Base-by-base conservation (phyloP, 64 coral and sea anemone genomes). In the Exaiptasia diaphana region DNA sequence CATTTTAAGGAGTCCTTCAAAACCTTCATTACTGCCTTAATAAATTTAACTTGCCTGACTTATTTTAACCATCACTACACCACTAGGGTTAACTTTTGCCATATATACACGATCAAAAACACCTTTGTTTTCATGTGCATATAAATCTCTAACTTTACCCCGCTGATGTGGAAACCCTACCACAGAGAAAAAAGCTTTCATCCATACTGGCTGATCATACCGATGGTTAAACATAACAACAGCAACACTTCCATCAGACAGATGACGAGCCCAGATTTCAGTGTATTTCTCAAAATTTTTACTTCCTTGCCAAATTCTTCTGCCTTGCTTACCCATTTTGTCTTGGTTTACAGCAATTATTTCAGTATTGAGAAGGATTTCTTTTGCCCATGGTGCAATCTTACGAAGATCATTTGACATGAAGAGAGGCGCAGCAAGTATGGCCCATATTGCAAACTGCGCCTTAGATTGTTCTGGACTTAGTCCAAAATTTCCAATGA, bases 351-450 rank as follows among this genome's bases (percentile, higher is more conserved):
- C 80, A 59, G 81, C 91, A 44, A 95, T 95, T 0, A 95, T 69
- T 71, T 95, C 91, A 73, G 68, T 76, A 59, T 95, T 95, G 25
- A 84, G 32, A 21, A 95, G 87, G 58, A 95, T 89, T 52, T 95
- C 86, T 53, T 83, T 95, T 9, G 91, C 91, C 85, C 85, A 95
- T 34, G 79, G 86, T 63, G 80, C 73, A 74, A 95, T 95, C 17
- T 89, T 89, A 27, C 91, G 91, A 29, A 94, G 86, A 12, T 94
- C 91, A 67, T 94, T 94, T 13, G 91, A 94, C 91, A 94, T 94
- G 26, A 94, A 89, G 15, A 94, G 73, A 15, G 91, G 91, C 29
- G 91, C 64, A 33, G 91, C 91, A 9, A 94, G 42, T 48, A 94
- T 94, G 14, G 91, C 80, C 86, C 91, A 94, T 7, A 94, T 28